Conservation (phyloP, 2,888 invertebrate genomes). For the Dione vanillae region DNA sequence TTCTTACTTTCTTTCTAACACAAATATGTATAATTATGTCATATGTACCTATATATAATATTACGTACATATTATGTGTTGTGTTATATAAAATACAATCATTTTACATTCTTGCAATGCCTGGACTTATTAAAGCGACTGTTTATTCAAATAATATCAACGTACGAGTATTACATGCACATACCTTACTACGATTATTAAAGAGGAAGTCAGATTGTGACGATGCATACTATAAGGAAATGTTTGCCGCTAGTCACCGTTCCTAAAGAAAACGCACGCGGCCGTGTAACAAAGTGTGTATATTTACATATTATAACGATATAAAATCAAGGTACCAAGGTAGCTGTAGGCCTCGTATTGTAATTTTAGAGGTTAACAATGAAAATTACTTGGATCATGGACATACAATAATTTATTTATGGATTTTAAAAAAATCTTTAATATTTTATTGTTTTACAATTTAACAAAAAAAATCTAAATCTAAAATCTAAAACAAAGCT, state of each 20-base stretch:
- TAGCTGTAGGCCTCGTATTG: neutral
- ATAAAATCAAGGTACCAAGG: neutral
- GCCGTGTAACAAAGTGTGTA: slow-evolving; percentile 5
- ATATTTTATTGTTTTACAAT: too few relatives aligned
- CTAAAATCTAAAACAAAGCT: too few relatives aligned
- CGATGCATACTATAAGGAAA: slow-evolving; percentile 14
- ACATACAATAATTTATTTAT: too few relatives aligned
- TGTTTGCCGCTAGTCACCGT: slow-evolving; percentile 5
- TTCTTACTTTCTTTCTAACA: too few relatives aligned
- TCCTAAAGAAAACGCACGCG: slow-evolving; percentile 23
- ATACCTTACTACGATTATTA: neutral
- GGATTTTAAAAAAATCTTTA: too few relatives aligned
- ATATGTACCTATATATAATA: too few relatives aligned
- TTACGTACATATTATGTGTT: too few relatives aligned
- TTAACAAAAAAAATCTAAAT: too few relatives aligned
- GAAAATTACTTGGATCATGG: too few relatives aligned
- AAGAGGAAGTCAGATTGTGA: slow-evolving; percentile 2
- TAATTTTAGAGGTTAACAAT: neutral
- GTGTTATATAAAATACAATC: too few relatives aligned
- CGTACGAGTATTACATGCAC: neutral
- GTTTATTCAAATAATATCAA: neutral
- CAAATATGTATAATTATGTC: too few relatives aligned
- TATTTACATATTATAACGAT: slow-evolving; percentile 14
- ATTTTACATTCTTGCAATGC: neutral
- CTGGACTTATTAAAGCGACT: neutral